Evolutionary conservation across 2,888 invertebrate species (phyloP).

Genomic region (Barypeithes pellucidus): DNA sequence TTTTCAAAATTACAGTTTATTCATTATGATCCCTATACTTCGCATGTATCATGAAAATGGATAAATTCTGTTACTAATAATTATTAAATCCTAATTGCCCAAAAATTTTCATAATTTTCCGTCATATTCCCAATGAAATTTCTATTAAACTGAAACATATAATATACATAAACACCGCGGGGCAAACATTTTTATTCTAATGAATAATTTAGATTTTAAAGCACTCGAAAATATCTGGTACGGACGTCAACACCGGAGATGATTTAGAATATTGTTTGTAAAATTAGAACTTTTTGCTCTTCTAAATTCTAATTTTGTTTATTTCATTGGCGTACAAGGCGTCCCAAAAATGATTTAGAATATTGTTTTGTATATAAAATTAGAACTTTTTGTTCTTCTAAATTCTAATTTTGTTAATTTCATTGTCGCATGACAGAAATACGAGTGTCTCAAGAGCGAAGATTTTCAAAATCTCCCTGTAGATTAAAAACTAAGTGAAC

Average conservation of each 20-base stretch:
- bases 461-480: too few species aligned
- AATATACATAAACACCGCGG: neutral
- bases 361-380: conserved; percentile 32
- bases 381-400: conserved; percentile 28
- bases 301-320: conserved; percentile 23
- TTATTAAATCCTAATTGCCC: conserved; percentile 23
- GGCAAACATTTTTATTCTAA: conserved; percentile 18
- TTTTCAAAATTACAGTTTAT: too few species aligned
- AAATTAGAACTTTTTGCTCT: conserved; percentile 27
- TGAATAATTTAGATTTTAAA: conserved; percentile 33
- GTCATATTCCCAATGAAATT: conserved; percentile 16
- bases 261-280: conserved; percentile 38
- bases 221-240: conserved; percentile 33
- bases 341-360: conserved; percentile 38
- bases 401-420: conserved; percentile 7
- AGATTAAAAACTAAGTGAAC: too few species aligned
- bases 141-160: conserved; percentile 16
- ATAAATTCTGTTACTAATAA: conserved; percentile 15
- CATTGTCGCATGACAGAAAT: conserved; percentile 28
- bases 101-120: conserved; percentile 32
- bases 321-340: conserved; percentile 20
- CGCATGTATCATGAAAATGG: neutral
- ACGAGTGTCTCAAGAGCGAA: too few species aligned
- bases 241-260: conserved; percentile 27
- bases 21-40: too few species aligned